A percentile compares a stretch with the other conserved stretches of the same genome.
These are phyloP conservation scores for Centruroides sculpturatus DNA, from an alignment of 1,140 invertebrate genomes.

Conservation along the genomic window DNA sequence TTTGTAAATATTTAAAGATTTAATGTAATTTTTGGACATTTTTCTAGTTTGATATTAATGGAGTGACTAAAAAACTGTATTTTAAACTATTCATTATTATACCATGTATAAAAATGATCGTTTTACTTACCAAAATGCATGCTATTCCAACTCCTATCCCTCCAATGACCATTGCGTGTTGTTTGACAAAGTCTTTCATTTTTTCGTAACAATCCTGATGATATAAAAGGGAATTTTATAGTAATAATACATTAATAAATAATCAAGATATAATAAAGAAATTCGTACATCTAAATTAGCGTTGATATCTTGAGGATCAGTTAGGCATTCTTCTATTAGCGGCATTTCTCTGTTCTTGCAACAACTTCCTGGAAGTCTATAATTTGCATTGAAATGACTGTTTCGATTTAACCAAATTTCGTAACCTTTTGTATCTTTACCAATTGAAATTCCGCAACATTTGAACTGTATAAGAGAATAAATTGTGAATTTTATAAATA, in stretches of 20 bases:
- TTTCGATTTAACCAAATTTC: slow-evolving; percentile 46
- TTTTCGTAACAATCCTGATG: slow-evolving; percentile 49
- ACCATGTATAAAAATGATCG: not conserved
- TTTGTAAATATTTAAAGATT: not conserved
- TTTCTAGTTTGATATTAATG: not conserved
- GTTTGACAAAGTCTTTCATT: slow-evolving; percentile 50
- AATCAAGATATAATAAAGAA: not conserved
- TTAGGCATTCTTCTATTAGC: slow-evolving; percentile 6
- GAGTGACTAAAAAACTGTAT: not conserved
- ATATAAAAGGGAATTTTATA: not conserved
- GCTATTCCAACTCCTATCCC: slow-evolving; percentile 64
- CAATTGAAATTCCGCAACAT: slow-evolving; percentile 56
- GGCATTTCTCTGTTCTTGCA: slow-evolving; percentile 38
- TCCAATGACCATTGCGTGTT: slow-evolving; percentile 62
- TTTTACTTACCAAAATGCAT: slow-evolving; percentile 52
- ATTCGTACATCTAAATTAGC: slow-evolving; percentile 15
- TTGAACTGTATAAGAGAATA: slow-evolving; percentile 38
- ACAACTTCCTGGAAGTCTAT: slow-evolving; percentile 58
- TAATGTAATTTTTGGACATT: not conserved
- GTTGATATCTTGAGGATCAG: slow-evolving; percentile 12
- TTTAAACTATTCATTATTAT: not conserved
- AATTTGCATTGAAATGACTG: slow-evolving; percentile 35
- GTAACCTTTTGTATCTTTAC: slow-evolving; percentile 32
- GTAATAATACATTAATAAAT: not conserved
- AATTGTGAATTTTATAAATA: too few relatives aligned